phyloP scores from a whole-genome alignment of 2,888 invertebrate genomes.

The Parnassius orleans region DNA sequence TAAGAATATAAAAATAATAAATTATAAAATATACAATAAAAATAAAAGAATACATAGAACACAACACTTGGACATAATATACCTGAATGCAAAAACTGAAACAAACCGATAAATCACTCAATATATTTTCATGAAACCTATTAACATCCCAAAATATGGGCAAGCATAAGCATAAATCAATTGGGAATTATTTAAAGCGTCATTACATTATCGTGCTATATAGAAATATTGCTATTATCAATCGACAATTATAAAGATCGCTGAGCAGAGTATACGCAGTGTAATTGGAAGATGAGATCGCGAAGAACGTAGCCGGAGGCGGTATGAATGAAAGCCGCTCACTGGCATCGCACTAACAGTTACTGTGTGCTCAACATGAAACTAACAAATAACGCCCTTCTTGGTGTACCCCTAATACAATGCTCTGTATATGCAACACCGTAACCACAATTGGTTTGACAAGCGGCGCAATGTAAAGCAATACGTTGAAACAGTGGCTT shows the following conservation, averaged over 20 bases:
- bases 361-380: constrained; percentile 46
- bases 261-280: constrained; percentile 57
- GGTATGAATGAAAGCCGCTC: constrained; percentile 80
- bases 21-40: too few species aligned
- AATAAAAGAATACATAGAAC: too few species aligned
- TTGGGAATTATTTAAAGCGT: constrained; percentile 18
- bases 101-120: constrained; percentile 22
- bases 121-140: constrained; percentile 10
- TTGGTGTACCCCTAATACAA: constrained; percentile 39
- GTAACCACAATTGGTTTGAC: neutral
- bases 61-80: too few species aligned
- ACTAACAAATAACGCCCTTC: constrained; percentile 43
- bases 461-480: constrained; percentile 41
- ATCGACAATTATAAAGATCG: constrained; percentile 71
- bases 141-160: constrained; percentile 17
- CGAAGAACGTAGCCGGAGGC: constrained; percentile 75
- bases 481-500: constrained; percentile 29
- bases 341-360: constrained; percentile 64
- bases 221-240: constrained; percentile 49
- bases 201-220: constrained; percentile 28
- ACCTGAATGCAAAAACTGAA: neutral
- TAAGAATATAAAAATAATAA: too few species aligned
- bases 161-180: constrained; percentile 21
- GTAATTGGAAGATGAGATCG: constrained; percentile 80
- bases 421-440: constrained; percentile 32